Evolutionary conservation across 2,888 invertebrate species (phyloP), one percentile per base, ranked within the genome.

Genomic region (Linnaemya vulpina): DNA sequence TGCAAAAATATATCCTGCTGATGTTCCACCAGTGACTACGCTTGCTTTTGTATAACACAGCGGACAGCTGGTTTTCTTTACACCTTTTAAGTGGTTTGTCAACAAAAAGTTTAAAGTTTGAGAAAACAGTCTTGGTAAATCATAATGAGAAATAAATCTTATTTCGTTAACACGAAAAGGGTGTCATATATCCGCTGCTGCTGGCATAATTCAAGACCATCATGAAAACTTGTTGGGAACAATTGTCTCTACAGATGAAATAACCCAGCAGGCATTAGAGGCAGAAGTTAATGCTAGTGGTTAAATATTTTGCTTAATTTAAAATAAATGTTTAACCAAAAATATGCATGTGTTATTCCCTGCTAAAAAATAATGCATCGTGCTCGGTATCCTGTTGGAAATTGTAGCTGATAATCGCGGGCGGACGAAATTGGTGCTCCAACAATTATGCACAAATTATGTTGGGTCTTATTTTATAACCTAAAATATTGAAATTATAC

Each of bases 81-180:
- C 46, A 38, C 65, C 43, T 58, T 60, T 30, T n/a, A 25, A 35
- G 71, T 62, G 9, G 25, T 55, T 74, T 80, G 60, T 80, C 74
- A 74, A 76, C 80, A 53, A 53, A 53, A 53, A n/a, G 15, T 53
- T 63, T 46, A 30, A 68, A 53, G 8, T 25, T 22, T 9, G 15
- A 22, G 0, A 20, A 60, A 22, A 43, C n/a, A 60, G 11, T 22
- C 79, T 73, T 65, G 63, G 55, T 65, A 71, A 63, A 40, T 1
- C 10, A 20, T 40, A 74, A 67, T 30, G 8, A 58, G 67, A 63
- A 71, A 78, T 77, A 55, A 80, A 60, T 67, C 58, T 60, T 74
- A 46, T 67, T 67, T 68, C n/a, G 60, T 74, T 67, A 74, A 80
- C 74, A 74, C 43, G 60, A 74, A 80, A 74, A 68, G 73, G 74